Evolutionary conservation across 2,113 vertebrate genomes (phyloP), one percentile per base, ranked within the genome.

Genomic region (Mungos mungo): DNA sequence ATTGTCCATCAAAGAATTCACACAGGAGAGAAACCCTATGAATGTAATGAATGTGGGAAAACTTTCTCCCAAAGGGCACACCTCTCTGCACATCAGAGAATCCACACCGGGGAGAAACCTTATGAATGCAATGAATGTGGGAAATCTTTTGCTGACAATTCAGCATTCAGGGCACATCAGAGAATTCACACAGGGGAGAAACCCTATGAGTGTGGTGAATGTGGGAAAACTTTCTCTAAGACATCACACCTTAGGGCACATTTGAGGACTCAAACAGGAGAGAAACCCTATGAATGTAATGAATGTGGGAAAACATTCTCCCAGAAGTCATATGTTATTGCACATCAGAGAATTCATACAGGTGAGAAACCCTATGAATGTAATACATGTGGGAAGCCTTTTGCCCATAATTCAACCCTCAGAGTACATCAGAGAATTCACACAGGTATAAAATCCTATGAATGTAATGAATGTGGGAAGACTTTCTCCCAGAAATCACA

Each of bases 71-170:
- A 63, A 25, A 93, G n/a, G 38, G 80, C 50, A 54, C 60, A 96
- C 41, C 72, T 94, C 13, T 47, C n/a, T 54, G 65, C n/a, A 12
- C 96, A 96, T 74, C 66, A 91, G 72, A 93, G 95, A 81, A 97
- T 90, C 38, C 97, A 97, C 63, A 98, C 97, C 0, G 97, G 96
- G 1, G 97, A 97, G 74, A 96, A 91, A 50, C 97, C 97, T 11
- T 97, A 90, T 52, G 60, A 83, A 31, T 98, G 97, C 81, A 82
- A 52, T 16, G 68, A 84, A 69, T 94, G 92, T 71, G 92, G 87
- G 72, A 94, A 94, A 68, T n/a, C 52, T n/a, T 96, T 96, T 27
- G 77, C 69, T 3, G 76, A 93, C 71, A 82, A 82, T 50, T 92
- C 85, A 66, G 77, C 85, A n/a, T 69, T 96, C 38, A 96, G 50